Evolutionary conservation across 2,113 vertebrate species (phyloP).

Genomic region (Dromas ardeola): DNA sequence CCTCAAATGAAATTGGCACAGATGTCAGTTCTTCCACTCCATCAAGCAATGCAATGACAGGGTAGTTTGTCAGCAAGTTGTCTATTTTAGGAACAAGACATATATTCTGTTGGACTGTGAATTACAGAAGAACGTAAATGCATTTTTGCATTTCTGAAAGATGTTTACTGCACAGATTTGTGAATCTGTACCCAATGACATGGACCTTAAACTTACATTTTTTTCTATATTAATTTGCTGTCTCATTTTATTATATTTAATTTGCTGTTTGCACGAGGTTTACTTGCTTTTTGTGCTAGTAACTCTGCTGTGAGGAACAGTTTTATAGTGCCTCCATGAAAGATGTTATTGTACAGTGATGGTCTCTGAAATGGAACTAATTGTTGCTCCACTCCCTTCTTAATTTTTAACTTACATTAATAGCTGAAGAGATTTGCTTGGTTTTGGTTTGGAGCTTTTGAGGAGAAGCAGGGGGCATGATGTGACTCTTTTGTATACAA

Average conservation of each 20-base stretch:
- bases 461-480: fast-evolving
- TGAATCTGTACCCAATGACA: not conserved
- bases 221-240: slow-evolving; percentile 19
- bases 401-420: not conserved
- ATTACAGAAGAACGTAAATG: not conserved
- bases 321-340: not conserved
- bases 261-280: not conserved
- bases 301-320: not conserved
- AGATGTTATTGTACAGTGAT: not conserved
- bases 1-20: not conserved
- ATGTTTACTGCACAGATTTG: not conserved
- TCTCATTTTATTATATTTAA: not conserved
- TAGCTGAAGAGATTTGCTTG: not conserved
- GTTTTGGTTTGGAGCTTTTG: not conserved
- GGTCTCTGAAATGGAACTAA: not conserved
- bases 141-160: not conserved
- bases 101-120: not conserved
- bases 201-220: not conserved
- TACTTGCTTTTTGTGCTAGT: not conserved
- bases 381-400: not conserved
- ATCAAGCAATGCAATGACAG: not conserved
- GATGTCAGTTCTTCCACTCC: not conserved
- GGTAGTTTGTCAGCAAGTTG: not conserved
- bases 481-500: not conserved
- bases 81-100: not conserved